These are phyloP conservation scores for Conus betulinus DNA, from an alignment of 1,140 invertebrate genomes.

Conservation along the genomic window DNA sequence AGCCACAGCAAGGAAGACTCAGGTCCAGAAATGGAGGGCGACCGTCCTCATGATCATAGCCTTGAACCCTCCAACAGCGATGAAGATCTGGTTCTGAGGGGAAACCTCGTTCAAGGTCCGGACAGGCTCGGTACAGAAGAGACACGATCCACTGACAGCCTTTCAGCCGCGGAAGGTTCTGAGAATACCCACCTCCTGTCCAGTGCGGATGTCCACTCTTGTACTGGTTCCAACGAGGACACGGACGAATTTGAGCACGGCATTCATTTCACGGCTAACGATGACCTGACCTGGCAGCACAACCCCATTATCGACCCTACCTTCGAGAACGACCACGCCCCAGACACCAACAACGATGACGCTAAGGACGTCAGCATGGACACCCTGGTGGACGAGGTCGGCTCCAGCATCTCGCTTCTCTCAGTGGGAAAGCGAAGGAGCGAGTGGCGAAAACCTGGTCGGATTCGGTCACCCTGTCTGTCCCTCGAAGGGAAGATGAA, in stretches of 20 bases:
- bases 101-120: not conserved
- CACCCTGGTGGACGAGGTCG: not conserved
- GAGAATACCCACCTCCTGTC: not conserved
- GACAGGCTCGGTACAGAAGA: not conserved
- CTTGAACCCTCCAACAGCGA: not conserved
- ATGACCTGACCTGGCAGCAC: not conserved
- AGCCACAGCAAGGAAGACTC: not conserved
- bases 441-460: not conserved
- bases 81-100: not conserved
- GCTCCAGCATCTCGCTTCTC: not conserved
- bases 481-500: too few relatives aligned
- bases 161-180: not conserved
- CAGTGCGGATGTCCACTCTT: not conserved
- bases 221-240: not conserved
- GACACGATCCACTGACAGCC: not conserved
- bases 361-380: not conserved
- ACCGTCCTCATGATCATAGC: not conserved
- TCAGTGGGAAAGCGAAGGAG: not conserved
- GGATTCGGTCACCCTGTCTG: not conserved
- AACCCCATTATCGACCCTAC: not conserved
- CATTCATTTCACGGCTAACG: not conserved
- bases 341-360: not conserved
- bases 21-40: not conserved
- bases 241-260: not conserved
- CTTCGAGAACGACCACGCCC: not conserved